These are phyloP conservation scores for Anagrus nilaparvatae DNA, from an alignment of 1,140 invertebrate species.

Conservation along the genomic window DNA sequence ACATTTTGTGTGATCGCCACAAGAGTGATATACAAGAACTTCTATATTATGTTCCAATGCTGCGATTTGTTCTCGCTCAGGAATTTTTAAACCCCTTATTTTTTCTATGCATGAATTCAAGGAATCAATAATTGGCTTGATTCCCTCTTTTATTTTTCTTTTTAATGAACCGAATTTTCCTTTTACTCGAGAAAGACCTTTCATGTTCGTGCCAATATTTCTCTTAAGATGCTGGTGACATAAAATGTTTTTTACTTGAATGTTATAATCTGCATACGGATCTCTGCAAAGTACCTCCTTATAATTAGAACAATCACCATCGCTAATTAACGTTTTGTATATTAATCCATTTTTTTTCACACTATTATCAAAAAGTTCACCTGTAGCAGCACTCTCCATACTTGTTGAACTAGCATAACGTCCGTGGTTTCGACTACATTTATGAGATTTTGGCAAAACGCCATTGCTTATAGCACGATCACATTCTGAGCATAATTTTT, in stretches of 20 bases:
- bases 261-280: not conserved
- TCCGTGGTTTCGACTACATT: not conserved
- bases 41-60: not conserved
- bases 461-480: not conserved
- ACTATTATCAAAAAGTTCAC: constrained; percentile 3
- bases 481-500: not conserved
- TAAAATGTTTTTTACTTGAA: constrained; percentile 4
- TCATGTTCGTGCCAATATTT: not conserved
- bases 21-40: not conserved
- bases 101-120: not conserved
- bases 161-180: not conserved
- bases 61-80: not conserved
- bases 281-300: not conserved
- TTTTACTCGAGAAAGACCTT: not conserved
- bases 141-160: not conserved
- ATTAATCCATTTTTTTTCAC: constrained; percentile 13
- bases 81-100: not conserved
- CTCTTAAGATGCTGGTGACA: not conserved
- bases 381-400: constrained; percentile 1
- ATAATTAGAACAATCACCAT: constrained; percentile 5
- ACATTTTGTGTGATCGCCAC: constrained; percentile 2
- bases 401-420: not conserved
- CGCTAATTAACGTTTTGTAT: constrained; percentile 3
- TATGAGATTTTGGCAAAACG: not conserved
- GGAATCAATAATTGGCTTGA: not conserved